Conservation (phyloP, 2,113 vertebrate species). For the Chunga burmeisteri region DNA sequence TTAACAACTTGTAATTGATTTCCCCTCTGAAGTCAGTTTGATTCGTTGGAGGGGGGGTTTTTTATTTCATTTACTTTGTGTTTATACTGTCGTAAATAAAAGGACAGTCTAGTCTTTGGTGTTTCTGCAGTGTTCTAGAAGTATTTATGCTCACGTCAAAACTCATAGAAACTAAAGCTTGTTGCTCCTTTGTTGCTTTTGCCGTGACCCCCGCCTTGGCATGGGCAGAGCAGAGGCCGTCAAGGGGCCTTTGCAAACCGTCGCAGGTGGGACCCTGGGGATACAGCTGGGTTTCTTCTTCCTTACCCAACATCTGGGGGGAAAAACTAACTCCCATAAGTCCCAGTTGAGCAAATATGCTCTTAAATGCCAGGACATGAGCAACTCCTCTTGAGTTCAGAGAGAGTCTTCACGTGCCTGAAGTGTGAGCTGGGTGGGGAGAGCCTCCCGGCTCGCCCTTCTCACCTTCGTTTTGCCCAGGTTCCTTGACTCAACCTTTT, state of each 20-base stretch:
- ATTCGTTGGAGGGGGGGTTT: rapidly evolving
- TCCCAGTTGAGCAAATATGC: not conserved
- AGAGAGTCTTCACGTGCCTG: not conserved
- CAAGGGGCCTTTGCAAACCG: not conserved
- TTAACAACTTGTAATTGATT: not conserved
- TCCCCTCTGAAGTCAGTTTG: not conserved
- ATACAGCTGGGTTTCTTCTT: not conserved
- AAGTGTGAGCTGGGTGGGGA: not conserved
- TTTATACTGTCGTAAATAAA: not conserved
- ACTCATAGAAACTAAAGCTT: not conserved
- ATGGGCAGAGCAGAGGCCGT: not conserved
- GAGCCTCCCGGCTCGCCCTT: not conserved
- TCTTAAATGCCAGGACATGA: not conserved
- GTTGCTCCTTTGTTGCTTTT: not conserved
- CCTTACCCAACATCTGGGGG: not conserved
- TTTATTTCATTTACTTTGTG: not conserved
- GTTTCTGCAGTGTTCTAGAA: not conserved
- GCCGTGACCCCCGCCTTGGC: not conserved
- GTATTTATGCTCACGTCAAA: not conserved
- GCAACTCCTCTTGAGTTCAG: not conserved
- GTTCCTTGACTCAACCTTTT: not conserved
- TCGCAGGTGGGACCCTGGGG: not conserved
- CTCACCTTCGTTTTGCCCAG: not conserved
- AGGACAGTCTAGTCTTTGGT: not conserved
- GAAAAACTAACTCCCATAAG: not conserved